Conservation (phyloP, 2,888 invertebrate species). For the Piscicola geometra region DNA sequence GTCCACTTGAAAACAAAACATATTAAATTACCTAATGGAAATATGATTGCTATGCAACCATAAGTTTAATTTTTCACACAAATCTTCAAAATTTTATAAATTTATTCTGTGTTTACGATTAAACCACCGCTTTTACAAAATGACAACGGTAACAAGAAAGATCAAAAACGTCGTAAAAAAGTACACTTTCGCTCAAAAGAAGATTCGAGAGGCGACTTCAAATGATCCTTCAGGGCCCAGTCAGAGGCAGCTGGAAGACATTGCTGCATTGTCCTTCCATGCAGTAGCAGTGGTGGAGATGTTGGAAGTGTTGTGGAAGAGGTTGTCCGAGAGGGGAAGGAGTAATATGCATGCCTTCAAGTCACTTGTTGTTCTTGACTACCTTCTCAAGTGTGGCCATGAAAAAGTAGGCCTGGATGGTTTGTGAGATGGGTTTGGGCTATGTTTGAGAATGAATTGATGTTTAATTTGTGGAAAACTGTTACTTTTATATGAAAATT, state of each 20-base stretch:
- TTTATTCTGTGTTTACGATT: no score
- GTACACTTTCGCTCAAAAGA: constrained; percentile 31
- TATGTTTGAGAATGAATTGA: no score
- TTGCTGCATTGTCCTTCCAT: constrained; percentile 13
- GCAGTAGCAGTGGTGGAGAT: constrained; percentile 29
- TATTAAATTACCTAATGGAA: no score
- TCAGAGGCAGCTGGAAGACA: constrained; percentile 19
- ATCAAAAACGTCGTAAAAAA: constrained; percentile 29
- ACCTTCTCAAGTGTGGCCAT: constrained; percentile 24
- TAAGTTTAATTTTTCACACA: no score
- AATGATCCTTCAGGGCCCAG: constrained; percentile 20
- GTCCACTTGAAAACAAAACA: no score
- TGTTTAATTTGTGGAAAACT: no score
- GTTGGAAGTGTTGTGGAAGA: constrained; percentile 32
- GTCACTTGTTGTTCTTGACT: constrained; percentile 25
- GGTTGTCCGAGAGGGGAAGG: constrained; percentile 16
- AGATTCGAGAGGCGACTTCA: constrained; percentile 30
- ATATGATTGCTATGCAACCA: no score
- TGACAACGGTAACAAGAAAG: constrained; percentile 32
- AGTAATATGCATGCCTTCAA: constrained; percentile 22
- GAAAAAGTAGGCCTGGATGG: neutral
- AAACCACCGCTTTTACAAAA: neutral
- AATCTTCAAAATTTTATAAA: no score
- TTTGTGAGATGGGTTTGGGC: neutral
- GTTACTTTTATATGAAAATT: constrained; percentile 1